Conservation (phyloP, 2,888 invertebrate genomes). For the Pristionchus entomophagus region DNA sequence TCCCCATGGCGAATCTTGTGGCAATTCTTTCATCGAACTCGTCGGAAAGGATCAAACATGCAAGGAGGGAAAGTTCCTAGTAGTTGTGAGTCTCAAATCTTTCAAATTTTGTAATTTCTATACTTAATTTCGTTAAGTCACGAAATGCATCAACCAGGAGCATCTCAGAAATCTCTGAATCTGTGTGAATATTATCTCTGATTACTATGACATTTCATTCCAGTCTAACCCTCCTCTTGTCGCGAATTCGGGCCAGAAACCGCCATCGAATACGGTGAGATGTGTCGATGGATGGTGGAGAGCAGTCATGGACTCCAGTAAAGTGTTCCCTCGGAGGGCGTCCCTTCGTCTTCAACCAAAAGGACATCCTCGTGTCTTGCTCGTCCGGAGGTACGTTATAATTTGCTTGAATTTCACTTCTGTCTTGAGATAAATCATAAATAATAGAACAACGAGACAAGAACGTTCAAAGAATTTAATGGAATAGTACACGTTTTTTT, state of each 20-base stretch:
- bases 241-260: neutral
- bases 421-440: neutral
- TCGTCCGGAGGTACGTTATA: neutral
- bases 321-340: neutral
- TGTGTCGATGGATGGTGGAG: neutral
- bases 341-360: neutral
- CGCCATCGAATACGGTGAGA: neutral
- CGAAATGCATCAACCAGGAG: too few relatives aligned
- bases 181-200: neutral
- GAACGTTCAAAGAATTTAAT: too few relatives aligned
- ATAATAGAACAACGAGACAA: too few relatives aligned
- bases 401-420: neutral
- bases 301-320: neutral
- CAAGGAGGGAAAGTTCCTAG: neutral
- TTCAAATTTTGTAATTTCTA: too few relatives aligned
- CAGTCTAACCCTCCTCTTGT: neutral
- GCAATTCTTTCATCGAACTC: neutral
- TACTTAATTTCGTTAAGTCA: too few relatives aligned
- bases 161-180: too few relatives aligned
- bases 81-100: neutral
- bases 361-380: neutral
- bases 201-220: neutral
- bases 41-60: neutral
- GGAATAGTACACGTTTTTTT: too few relatives aligned
- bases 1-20: neutral